Evolutionary conservation across 2,797 vertebrate genomes (phyloP), one percentile per base, ranked within the genome.

Genomic region (Sylvilagus floridanus): DNA sequence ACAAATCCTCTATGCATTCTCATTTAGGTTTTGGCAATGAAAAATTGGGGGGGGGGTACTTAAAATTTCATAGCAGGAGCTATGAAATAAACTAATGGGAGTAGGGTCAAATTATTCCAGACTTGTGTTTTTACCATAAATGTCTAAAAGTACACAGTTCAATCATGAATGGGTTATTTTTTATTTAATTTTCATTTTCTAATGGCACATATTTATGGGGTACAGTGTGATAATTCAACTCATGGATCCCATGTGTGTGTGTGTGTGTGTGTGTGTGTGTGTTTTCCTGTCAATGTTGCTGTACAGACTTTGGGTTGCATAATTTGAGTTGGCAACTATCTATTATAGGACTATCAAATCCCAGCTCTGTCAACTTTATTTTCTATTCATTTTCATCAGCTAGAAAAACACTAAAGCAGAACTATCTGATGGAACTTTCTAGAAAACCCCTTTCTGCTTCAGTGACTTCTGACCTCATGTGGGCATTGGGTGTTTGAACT

Each of bases 291-390:
- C 35, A 73, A 21, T 73, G 57, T 73, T 65, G 52, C 35, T 30
- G 19, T 57, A 42, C 2, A 4, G 88, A 76, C n/a, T 88, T 96
- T 95, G 42, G 10, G 77, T 68, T 63, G 11, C 63, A 16, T 72
- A 37, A 73, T 82, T 93, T 92, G 83, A 47, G 24, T 54, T 68
- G 26, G 19, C 32, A 90, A 86, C 32, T 91, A 73, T 78, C 78
- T 79, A 63, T 2, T 57, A 24, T 50, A 89, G 62, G 83, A 47
- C 54, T 57, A 24, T 19, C 50, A 50, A 84, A 69, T 52, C 22
- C 69, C 89, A 83, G 11, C 24, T 37, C 65, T 71, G 19, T 24
- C 54, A 72, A 8, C 54, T 81, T 9, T 77, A 28, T 42, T 84
- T 86, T 81, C 63, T 47, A 6, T 72, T 66, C 68, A 57, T 71